Evolutionary conservation across 37 sponge, comb jelly and placozoan species (phyloP).

Genomic region (Ianthella basta): DNA sequence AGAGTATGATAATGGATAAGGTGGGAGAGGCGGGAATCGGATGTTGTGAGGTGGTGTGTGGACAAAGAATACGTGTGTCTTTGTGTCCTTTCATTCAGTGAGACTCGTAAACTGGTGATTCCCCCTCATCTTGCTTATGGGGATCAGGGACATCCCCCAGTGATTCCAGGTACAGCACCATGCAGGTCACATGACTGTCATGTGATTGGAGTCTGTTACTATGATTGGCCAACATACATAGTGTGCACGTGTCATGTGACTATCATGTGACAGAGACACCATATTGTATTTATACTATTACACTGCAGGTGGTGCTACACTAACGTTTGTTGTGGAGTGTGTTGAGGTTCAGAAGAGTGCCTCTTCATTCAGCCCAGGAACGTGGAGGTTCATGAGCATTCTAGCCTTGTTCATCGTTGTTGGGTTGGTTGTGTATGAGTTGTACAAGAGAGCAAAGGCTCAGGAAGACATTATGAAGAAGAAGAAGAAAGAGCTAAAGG

Average conservation of each 20-base stretch:
- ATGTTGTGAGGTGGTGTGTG: no score
- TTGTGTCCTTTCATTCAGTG: slow-evolving; percentile 44
- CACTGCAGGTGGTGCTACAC: slow-evolving; percentile 62
- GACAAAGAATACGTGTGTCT: not conserved
- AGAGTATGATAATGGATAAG: no score
- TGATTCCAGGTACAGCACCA: slow-evolving; percentile 62
- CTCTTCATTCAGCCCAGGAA: not conserved
- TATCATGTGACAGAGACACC: no score
- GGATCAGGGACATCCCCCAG: slow-evolving; percentile 45
- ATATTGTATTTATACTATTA: no score
- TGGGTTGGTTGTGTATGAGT: slow-evolving; percentile 37
- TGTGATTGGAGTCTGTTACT: no score
- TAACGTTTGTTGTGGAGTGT: slow-evolving; percentile 56
- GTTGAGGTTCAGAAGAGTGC: slow-evolving; percentile 32
- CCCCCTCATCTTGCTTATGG: slow-evolving; percentile 80
- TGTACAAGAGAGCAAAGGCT: slow-evolving; percentile 40
- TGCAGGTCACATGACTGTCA: not conserved
- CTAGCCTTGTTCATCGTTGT: slow-evolving; percentile 18
- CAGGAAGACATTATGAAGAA: slow-evolving; percentile 19
- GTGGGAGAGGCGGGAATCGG: no score
- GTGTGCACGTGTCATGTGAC: no score
- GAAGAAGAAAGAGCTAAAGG: slow-evolving; percentile 13
- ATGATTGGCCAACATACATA: not conserved
- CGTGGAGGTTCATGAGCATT: slow-evolving; percentile 8
- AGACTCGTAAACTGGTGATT: slow-evolving; percentile 61